phyloP scores from a whole-genome alignment of 2,888 invertebrate genomes.

The Erebia epiphron region DNA sequence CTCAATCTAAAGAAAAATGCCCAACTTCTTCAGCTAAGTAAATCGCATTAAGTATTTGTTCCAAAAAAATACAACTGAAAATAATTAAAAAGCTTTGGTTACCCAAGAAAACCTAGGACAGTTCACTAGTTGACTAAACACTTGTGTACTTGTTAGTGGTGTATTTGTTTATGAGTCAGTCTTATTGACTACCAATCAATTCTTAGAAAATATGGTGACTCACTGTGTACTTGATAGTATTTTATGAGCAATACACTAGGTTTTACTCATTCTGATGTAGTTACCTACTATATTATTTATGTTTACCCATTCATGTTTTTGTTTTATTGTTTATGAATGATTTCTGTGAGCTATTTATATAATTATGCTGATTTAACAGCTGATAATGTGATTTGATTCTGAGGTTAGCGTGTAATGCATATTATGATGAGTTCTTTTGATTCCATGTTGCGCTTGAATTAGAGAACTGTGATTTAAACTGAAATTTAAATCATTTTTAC shows the following conservation, averaged over 20 bases:
- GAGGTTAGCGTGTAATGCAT: too few relatives aligned
- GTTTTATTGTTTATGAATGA: not conserved
- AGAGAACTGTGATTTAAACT: too few relatives aligned
- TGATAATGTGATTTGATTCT: too few relatives aligned
- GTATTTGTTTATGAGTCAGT: slow-evolving; percentile 8
- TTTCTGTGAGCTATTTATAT: not conserved
- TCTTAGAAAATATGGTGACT: slow-evolving; percentile 6
- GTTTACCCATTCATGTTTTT: slow-evolving; percentile 2
- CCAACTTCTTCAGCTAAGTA: too few relatives aligned
- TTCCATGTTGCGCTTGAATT: too few relatives aligned
- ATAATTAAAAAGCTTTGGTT: too few relatives aligned
- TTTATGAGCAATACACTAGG: not conserved
- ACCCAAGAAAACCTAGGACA: too few relatives aligned
- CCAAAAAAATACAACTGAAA: too few relatives aligned
- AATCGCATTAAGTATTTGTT: too few relatives aligned
- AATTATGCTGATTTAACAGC: not conserved
- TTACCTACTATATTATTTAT: not conserved
- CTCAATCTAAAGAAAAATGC: too few relatives aligned
- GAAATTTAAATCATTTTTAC: too few relatives aligned
- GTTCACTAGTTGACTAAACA: not conserved
- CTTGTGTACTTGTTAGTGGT: not conserved
- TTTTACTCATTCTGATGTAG: not conserved
- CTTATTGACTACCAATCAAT: not conserved
- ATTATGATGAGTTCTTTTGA: too few relatives aligned
- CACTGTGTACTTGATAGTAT: not conserved